Evolutionary conservation across 2,797 vertebrate species (phyloP).

Genomic region (Enteromius trimaculatus): DNA sequence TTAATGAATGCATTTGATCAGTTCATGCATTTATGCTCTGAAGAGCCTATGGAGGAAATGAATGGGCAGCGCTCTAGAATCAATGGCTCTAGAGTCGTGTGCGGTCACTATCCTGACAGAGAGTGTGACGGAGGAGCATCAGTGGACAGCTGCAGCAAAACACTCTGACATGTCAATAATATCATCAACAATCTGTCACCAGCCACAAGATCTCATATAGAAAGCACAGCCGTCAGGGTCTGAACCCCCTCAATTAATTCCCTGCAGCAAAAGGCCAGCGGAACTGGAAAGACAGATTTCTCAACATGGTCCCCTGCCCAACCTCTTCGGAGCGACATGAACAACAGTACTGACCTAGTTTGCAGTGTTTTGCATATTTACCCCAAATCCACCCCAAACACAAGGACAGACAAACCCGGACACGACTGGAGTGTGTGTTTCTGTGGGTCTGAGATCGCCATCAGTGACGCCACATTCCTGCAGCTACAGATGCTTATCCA

Average conservation of each 20-base stretch:
- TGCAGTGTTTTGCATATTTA: neutral
- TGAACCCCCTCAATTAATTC: neutral
- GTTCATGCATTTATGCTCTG: neutral
- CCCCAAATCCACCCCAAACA: neutral
- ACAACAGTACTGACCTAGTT: constrained; percentile 2
- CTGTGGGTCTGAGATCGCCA: neutral
- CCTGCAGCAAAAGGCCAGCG: neutral
- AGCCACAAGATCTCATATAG: neutral
- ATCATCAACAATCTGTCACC: neutral
- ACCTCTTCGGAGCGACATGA: neutral
- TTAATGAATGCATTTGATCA: neutral
- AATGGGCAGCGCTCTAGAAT: neutral
- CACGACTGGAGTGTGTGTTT: neutral
- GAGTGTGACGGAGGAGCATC: neutral
- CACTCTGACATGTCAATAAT: neutral
- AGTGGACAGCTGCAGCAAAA: neutral
- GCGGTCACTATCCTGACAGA: neutral
- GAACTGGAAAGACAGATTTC: neutral
- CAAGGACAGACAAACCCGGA: neutral
- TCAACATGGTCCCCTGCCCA: neutral
- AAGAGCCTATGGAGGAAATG: neutral
- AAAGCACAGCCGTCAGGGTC: neutral
- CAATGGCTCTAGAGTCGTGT: neutral
- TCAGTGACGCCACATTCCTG: constrained; percentile 27
- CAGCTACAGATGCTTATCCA: constrained; percentile 11